Evolutionary conservation across 2,888 invertebrate species (phyloP).

Genomic region (Diploptera punctata): DNA sequence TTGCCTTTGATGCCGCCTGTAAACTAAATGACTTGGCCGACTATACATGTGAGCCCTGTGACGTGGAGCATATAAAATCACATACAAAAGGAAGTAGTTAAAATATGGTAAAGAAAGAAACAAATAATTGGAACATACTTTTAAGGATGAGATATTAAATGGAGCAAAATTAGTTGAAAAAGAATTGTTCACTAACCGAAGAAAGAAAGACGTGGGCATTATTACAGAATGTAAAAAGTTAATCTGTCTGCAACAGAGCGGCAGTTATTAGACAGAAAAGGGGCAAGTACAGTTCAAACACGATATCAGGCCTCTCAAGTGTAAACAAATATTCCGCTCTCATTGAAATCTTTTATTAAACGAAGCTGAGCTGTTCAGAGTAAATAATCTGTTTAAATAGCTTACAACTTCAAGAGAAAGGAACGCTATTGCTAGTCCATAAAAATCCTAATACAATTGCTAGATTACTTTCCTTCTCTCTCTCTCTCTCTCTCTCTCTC

Average conservation of each 20-base stretch:
- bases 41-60: too few species aligned
- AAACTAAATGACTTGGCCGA: too few species aligned
- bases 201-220: not conserved
- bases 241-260: not conserved
- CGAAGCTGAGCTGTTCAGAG: slow-evolving; percentile 13
- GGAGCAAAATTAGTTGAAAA: too few species aligned
- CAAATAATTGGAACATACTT: too few species aligned
- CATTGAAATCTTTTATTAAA: slow-evolving; percentile 21
- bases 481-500: not conserved
- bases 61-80: too few species aligned
- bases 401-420: not conserved
- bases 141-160: too few species aligned
- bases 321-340: not conserved
- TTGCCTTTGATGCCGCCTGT: too few species aligned
- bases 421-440: too few species aligned
- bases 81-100: too few species aligned
- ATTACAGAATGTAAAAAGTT: slow-evolving; percentile 6
- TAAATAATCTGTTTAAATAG: slow-evolving; percentile 17
- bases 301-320: not conserved
- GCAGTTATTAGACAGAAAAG: slow-evolving; percentile 6
- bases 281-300: slow-evolving; percentile 12
- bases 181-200: too few species aligned
- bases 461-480: not conserved
- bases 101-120: too few species aligned
- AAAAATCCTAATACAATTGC: too few species aligned